Base-by-base conservation (phyloP, 2,888 invertebrate genomes). In the Leptopterna dolabrata region DNA sequence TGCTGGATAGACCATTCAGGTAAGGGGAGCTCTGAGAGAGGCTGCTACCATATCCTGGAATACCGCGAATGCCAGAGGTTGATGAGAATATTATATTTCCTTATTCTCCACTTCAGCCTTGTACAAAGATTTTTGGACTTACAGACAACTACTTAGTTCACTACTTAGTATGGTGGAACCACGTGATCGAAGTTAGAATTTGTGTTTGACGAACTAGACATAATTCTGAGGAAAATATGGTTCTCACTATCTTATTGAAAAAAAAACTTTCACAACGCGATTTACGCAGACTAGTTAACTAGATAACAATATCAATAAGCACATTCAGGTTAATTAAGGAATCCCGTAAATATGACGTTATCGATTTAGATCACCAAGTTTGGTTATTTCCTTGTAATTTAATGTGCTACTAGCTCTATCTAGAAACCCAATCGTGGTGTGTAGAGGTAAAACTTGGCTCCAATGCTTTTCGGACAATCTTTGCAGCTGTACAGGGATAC, bases 1-100 rank as follows among this genome's bases (percentile, higher is more conserved):
- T 90, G 76, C 90, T 91, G 11, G 91, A 89, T 14, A 90, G 89
- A 24, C 90, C 90, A 87, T 86, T 88, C 19, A 89, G 78, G 43
- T 89, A 89, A 51, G 89, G 89, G 7, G 89, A 30, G 7, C 89
- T 88, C 80, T 88, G 83, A 30, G 89, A 89, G 29, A 88, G 76
- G 45, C 80, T 87, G 51, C 71, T 85, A 63, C 86, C 78, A 47
- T 88, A 89, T n/a, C 88, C 89, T 88, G 87, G 30, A 86, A 87
- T 73, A 36, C 73, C 30, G 36, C 73, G 16, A 36, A 41, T 1
- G 13, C 41, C 73, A 73, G 14, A 13, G n/a, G n/a, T 70, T 19
- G 29, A 70, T 9, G 3, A 76, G 13, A 13, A 47, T 13, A 47
- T 47, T 36, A 4, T 36, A 2, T 36, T 7, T 36, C 7, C 6